phyloP scores from a whole-genome alignment of 1,140 invertebrate species.

The Gerris buenoi region DNA sequence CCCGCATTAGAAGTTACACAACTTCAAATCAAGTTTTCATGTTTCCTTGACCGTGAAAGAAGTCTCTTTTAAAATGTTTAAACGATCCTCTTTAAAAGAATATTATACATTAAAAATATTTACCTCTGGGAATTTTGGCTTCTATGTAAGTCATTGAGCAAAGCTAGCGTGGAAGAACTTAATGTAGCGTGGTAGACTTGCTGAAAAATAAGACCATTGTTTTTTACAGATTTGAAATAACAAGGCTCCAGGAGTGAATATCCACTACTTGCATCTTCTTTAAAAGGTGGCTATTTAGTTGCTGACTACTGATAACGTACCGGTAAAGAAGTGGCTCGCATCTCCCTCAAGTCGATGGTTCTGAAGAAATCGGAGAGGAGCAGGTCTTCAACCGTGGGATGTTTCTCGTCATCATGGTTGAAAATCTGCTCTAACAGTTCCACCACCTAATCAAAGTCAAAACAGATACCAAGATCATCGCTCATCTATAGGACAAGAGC shows the following conservation, averaged over 20 bases:
- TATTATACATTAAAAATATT: no score
- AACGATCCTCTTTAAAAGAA: no score
- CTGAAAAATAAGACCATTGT: slow-evolving; percentile 13
- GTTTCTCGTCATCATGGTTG: slow-evolving; percentile 42
- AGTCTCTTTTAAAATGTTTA: no score
- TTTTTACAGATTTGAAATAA: not conserved
- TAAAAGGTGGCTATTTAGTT: not conserved
- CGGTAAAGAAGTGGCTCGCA: slow-evolving; percentile 44
- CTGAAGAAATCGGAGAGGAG: slow-evolving; percentile 66
- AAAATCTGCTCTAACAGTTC: slow-evolving; percentile 71
- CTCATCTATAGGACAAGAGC: slow-evolving; percentile 1
- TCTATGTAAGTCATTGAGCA: slow-evolving; percentile 20
- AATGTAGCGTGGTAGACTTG: slow-evolving; percentile 21
- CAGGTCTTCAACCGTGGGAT: slow-evolving; percentile 60
- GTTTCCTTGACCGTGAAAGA: no score
- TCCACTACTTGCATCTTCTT: not conserved
- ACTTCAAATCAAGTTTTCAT: no score
- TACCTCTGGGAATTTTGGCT: slow-evolving; percentile 18
- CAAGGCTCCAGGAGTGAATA: not conserved
- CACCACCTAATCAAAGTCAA: slow-evolving; percentile 39
- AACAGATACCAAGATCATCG: no score
- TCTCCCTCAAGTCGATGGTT: slow-evolving; percentile 72
- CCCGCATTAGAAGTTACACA: no score
- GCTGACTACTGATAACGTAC: slow-evolving; percentile 25
- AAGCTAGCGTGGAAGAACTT: slow-evolving; percentile 18